Percentiles rank a stretch among this genome's conserved stretches.
phyloP scores from a whole-genome alignment of 2,113 vertebrate genomes.

The Cottus gobio region DNA sequence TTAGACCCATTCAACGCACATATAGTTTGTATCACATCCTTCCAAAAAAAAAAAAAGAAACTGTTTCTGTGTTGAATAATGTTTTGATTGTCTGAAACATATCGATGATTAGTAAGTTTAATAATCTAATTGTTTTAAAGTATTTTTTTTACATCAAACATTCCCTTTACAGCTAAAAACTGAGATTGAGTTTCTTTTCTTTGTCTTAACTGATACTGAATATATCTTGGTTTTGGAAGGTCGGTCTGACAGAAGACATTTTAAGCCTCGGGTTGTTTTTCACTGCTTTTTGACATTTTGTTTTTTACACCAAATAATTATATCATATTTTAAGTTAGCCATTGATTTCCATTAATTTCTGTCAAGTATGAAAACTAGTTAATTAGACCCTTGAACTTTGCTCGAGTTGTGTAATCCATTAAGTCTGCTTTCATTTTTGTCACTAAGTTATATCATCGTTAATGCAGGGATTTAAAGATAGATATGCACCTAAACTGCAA shows the following conservation, averaged over 20 bases:
- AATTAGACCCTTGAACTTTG: background rate
- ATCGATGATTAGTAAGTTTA: background rate
- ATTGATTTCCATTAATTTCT: background rate
- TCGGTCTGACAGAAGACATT: background rate
- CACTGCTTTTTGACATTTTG: background rate
- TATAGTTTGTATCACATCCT: background rate
- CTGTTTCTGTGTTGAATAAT: background rate
- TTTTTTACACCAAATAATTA: background rate
- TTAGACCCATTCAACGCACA: background rate
- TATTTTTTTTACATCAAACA: background rate
- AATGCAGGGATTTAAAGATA: constrained; percentile 24
- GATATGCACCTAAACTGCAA: constrained; percentile 23
- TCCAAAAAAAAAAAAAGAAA: background rate
- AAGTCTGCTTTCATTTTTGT: background rate
- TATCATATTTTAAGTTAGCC: background rate
- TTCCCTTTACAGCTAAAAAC: background rate
- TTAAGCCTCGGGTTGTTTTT: background rate
- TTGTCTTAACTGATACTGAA: background rate
- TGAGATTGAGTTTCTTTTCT: background rate
- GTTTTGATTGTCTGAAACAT: background rate
- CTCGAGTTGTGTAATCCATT: background rate
- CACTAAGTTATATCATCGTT: background rate
- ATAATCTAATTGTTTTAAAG: background rate
- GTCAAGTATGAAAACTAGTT: background rate
- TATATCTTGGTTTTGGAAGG: background rate